Base-by-base conservation (phyloP, 2,797 vertebrate species). In the Sarcoramphus papa region DNA sequence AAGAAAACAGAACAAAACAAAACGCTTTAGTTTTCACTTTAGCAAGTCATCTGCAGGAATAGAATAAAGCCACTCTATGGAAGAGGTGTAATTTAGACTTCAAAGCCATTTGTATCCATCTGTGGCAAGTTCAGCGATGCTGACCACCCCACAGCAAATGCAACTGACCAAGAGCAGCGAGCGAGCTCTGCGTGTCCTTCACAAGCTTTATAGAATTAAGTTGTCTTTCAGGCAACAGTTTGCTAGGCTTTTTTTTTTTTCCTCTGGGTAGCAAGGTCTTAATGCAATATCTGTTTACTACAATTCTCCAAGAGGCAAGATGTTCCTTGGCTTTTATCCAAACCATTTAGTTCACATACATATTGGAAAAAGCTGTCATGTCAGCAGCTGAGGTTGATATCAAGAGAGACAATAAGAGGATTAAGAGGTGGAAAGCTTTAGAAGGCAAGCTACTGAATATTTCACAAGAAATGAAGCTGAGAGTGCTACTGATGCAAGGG, bases 331-430 rank as follows among this genome's bases (percentile, higher is more conserved):
- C 93, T 88, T 91, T 95, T 84, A 88, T 88, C 95, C 96, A 96
- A 91, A 80, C 79, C 40, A 91, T 94, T 96, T 94, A 92, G 89
- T 93, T 94, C 91, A 79, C 91, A 96, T 90, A 90, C 75, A 81
- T 95, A 91, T 94, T 93, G 91, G 85, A 95, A 95, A 97, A 95
- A 96, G 73, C 73, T 91, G 91, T 96, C 89, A 86, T 70, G 88
- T 93, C 93, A 96, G 96, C 92, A 94, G 85, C 87, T 88, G 88
- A 84, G 87, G 69, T 86, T 96, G 92, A 82, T 93, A 95, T 94
- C 92, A 94, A 88, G 76, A 91, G 85, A 94, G 91, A 95, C 92
- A 97, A 96, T 94, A 86, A 92, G 82, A 91, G 89, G 78, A 92
- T 97, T 95, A 97, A 93, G 86, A 90, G 73, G 54, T 94, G 62